Evolutionary conservation across 2,113 vertebrate genomes (phyloP).

Genomic region (Acinonyx jubatus): DNA sequence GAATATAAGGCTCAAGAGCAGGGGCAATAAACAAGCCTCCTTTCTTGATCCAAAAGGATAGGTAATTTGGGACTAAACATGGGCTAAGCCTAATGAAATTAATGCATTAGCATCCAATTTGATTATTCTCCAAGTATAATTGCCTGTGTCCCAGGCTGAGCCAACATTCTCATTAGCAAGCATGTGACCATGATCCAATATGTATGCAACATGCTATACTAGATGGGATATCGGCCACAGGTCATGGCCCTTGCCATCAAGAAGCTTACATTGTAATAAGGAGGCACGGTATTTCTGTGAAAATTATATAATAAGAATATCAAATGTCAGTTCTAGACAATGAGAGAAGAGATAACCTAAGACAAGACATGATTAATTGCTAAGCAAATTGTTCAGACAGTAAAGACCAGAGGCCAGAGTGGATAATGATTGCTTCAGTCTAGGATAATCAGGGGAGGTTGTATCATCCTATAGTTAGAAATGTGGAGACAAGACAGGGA

Average conservation of each 20-base stretch:
- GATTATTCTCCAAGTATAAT: not conserved
- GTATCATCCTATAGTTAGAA: not conserved
- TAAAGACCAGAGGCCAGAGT: constrained; percentile 8
- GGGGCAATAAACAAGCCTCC: not conserved
- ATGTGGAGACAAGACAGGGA: not conserved
- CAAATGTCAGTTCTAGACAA: not conserved
- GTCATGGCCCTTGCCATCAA: not conserved
- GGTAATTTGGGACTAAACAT: not conserved
- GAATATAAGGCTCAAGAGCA: not conserved
- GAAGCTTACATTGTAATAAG: not conserved
- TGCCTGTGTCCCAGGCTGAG: not conserved
- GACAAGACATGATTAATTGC: constrained; percentile 62
- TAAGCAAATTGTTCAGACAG: constrained; percentile 54
- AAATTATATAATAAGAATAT: not conserved
- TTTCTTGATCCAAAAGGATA: not conserved
- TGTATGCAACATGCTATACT: fast-evolving
- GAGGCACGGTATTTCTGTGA: not conserved
- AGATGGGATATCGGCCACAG: not conserved
- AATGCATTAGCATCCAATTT: not conserved
- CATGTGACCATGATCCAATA: not conserved
- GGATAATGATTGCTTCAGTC: not conserved
- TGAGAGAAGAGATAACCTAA: not conserved
- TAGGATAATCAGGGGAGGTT: not conserved
- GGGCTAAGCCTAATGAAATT: not conserved
- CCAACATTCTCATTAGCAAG: not conserved